Percentiles rank a stretch among this genome's conserved stretches.
phyloP scores from a whole-genome alignment of 1,140 invertebrate species.

The Neotoxoptera formosana region DNA sequence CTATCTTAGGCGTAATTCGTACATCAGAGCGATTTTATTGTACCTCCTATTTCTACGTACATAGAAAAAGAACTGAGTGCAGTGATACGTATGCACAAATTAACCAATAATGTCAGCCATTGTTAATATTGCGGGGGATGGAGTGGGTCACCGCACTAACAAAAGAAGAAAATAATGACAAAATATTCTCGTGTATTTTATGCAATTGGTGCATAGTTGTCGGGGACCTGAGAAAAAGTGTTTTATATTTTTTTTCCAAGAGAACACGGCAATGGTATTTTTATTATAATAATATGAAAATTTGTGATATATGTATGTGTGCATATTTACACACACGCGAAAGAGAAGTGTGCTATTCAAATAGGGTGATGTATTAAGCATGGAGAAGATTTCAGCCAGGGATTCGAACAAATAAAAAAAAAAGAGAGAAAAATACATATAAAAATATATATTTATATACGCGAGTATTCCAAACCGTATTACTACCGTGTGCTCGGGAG shows the following conservation, averaged over 20 bases:
- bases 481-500: conserved; percentile 8
- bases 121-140: background rate
- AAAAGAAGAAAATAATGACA: conserved; percentile 14
- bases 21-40: background rate
- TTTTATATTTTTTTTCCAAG: background rate
- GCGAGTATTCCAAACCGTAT: conserved; percentile 36
- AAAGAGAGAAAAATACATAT: conserved; percentile 4
- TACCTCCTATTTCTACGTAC: background rate
- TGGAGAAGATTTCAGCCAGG: conserved; percentile 44
- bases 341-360: conserved; percentile 32
- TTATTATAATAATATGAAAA: conserved; percentile 40
- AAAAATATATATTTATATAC: conserved; percentile 25
- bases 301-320: background rate
- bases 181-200: background rate
- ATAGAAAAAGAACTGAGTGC: background rate
- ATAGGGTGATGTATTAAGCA: conserved; percentile 33
- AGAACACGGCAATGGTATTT: conserved; percentile 27
- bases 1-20: background rate
- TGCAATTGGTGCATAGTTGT: background rate
- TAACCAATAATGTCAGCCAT: background rate
- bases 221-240: background rate
- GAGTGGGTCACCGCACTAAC: background rate
- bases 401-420: conserved; percentile 44
- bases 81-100: conserved; percentile 17
- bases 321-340: conserved; percentile 5